Base-by-base conservation (phyloP, 1,140 invertebrate genomes). In the Monochamus saltuarius region DNA sequence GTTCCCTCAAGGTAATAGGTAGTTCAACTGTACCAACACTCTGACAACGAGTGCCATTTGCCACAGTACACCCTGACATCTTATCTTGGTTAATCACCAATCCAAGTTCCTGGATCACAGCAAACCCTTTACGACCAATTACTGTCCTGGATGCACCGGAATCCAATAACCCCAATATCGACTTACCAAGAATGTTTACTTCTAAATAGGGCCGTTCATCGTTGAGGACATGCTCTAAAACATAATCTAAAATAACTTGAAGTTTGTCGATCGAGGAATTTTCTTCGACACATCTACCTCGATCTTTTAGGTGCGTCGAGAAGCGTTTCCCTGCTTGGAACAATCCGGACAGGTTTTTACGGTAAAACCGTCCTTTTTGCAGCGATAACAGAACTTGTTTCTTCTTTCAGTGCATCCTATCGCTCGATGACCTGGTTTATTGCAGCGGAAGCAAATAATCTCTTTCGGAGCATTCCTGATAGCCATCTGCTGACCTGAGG, bases 11-110 rank as follows among this genome's bases (percentile, higher is more conserved):
- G 4, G 4, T 11, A 16, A 56, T 40, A 13, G 59, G 55, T 17
- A 61, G 9, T n/a, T 8, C 14, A 16, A 47, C 29, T 1, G 19
- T 13, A n/a, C 60, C 60, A 19, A 42, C 40, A 13, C 36, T 52
- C n/a, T 43, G 11, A 43, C 60, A 62, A 9, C 10, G n/a, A 34
- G 38, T 14, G 13, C 45, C 56, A 62, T 62, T 62, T 7, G 60
- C 60, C 11, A 62, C 37, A 3, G 59, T 56, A 46, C 38, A 43
- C n/a, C n/a, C n/a, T n/a, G n/a, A n/a, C n/a, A n/a, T n/a, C n/a
- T n/a, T n/a, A n/a, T n/a, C n/a, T n/a, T n/a, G n/a, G n/a, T n/a
- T n/a, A n/a, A n/a, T n/a, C n/a, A n/a, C n/a, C n/a, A 49, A 14
- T 7, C 47, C 19, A 19, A 50, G 11, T 37, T 57, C 34, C 14